Evolutionary conservation across 2,888 invertebrate species (phyloP).

Genomic region (Polydrusus cervinus): DNA sequence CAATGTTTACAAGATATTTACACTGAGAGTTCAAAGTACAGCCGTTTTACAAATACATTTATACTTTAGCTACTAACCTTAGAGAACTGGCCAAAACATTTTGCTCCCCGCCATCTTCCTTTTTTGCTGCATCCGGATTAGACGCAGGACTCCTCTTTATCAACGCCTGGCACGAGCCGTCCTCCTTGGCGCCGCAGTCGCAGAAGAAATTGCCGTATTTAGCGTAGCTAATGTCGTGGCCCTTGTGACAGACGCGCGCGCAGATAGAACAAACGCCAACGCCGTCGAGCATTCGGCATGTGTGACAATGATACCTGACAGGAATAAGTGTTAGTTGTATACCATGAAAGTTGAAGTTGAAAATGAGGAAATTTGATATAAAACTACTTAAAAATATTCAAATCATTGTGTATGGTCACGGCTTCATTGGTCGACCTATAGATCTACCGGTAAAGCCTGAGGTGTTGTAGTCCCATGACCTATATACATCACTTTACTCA

Average conservation of each 20-base stretch:
- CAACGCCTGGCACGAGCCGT: slow-evolving; percentile 82
- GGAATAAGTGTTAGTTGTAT: neutral
- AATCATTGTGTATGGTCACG: too few species aligned
- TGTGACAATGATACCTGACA: slow-evolving; percentile 94
- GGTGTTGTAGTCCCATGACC: too few species aligned
- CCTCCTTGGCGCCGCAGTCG: slow-evolving; percentile 98
- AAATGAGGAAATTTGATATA: too few species aligned
- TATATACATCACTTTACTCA: too few species aligned
- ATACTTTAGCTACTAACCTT: slow-evolving; percentile 73
- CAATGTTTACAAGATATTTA: too few species aligned
- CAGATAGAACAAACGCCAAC: slow-evolving; percentile 99
- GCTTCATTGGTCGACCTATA: too few species aligned
- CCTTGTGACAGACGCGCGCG: slow-evolving; percentile 92
- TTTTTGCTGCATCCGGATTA: slow-evolving; percentile 39
- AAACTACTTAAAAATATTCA: too few species aligned
- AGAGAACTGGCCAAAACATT: slow-evolving; percentile 76
- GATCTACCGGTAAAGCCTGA: too few species aligned
- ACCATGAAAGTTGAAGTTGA: too few species aligned
- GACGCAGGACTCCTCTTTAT: slow-evolving; percentile 73
- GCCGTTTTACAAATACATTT: too few species aligned
- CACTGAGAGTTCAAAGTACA: too few species aligned
- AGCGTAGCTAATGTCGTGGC: slow-evolving; percentile 97
- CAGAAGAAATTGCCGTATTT: slow-evolving; percentile 99
- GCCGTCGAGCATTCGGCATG: slow-evolving; percentile 98
- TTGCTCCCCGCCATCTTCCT: slow-evolving; percentile 41